phyloP scores from a whole-genome alignment of 2,888 invertebrate species.

The Crematogaster levior region DNA sequence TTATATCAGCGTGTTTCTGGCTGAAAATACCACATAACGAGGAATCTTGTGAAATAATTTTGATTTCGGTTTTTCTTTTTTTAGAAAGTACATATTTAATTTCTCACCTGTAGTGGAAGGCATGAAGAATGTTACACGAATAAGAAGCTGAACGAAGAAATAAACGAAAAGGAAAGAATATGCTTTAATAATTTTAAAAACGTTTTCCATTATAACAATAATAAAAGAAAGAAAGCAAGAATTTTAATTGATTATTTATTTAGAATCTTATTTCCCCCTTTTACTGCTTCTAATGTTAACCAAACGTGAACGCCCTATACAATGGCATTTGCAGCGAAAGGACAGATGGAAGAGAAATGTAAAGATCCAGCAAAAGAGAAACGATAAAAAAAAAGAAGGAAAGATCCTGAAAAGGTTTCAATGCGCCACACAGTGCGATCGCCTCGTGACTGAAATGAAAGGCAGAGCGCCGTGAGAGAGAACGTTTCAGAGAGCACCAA shows the following conservation, averaged over 20 bases:
- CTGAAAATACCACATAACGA: not conserved
- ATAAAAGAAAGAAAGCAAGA: not conserved
- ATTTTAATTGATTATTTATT: not conserved
- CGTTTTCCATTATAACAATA: not conserved
- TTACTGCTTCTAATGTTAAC: not conserved
- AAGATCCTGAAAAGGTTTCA: not conserved
- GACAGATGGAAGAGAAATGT: not conserved
- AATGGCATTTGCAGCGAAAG: constrained; percentile 1
- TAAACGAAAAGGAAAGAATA: no score
- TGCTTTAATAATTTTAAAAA: not conserved
- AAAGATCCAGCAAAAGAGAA: not conserved
- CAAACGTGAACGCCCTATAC: not conserved
- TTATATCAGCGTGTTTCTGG: not conserved
- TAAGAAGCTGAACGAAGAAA: not conserved
- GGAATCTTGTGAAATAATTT: not conserved
- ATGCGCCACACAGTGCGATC: not conserved
- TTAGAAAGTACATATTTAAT: not conserved
- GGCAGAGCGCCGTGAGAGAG: not conserved
- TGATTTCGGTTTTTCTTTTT: not conserved
- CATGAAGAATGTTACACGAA: not conserved
- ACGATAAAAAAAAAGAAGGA: not conserved
- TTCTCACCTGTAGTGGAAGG: not conserved
- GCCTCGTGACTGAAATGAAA: not conserved
- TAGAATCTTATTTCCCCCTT: not conserved
- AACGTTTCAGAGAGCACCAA: not conserved